phyloP scores from a whole-genome alignment of 2,888 invertebrate species.

The Entomobrya multifasciata region DNA sequence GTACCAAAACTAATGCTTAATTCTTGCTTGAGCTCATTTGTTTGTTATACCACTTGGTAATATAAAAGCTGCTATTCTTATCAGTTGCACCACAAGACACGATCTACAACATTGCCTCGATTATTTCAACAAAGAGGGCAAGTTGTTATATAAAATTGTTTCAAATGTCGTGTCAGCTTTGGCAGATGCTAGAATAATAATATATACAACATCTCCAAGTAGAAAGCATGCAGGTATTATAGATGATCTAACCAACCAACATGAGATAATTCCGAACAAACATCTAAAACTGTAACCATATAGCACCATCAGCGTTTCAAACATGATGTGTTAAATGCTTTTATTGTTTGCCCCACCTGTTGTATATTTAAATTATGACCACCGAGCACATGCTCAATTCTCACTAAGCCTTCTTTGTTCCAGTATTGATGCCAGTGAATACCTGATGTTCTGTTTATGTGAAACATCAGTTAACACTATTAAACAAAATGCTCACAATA shows the following conservation, averaged over 20 bases:
- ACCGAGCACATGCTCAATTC: slow-evolving; percentile 54
- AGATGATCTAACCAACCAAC: too few species aligned
- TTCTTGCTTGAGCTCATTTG: slow-evolving; percentile 19
- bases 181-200: too few species aligned
- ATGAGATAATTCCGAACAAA: slow-evolving; percentile 39
- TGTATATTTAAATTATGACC: slow-evolving; percentile 3
- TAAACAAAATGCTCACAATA: slow-evolving; percentile 1
- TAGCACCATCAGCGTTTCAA: slow-evolving; percentile 30
- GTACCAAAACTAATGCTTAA: too few species aligned
- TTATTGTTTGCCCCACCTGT: slow-evolving; percentile 57
- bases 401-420: slow-evolving; percentile 15
- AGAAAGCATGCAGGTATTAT: too few species aligned
- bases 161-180: slow-evolving; percentile 6
- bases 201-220: slow-evolving; percentile 14
- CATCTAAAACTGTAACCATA: slow-evolving; percentile 24
- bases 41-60: slow-evolving; percentile 19
- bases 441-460: background rate
- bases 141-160: slow-evolving; percentile 30
- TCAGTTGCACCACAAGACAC: slow-evolving; percentile 21
- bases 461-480: slow-evolving; percentile 9
- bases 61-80: slow-evolving; percentile 50
- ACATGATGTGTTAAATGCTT: slow-evolving; percentile 53
- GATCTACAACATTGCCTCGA: slow-evolving; percentile 38
- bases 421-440: background rate
- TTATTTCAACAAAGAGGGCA: slow-evolving; percentile 38